Evolutionary conservation across 2,113 vertebrate species (phyloP).

Genomic region (Pituophis catenifer): DNA sequence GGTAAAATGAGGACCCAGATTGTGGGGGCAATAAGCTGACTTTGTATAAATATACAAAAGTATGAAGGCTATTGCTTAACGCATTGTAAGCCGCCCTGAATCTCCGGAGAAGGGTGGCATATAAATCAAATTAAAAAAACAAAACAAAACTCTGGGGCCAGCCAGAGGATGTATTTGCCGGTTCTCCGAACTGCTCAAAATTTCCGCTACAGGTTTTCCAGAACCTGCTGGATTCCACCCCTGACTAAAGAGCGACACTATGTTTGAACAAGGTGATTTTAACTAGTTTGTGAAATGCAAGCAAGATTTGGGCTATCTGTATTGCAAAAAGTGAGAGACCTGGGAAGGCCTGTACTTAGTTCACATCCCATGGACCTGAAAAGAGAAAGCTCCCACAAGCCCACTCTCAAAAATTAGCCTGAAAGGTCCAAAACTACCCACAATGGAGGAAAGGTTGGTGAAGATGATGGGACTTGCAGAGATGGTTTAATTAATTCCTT

Average conservation of each 20-base stretch:
- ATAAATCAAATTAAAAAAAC: no score
- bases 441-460: neutral
- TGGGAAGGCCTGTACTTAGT: neutral
- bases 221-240: no score
- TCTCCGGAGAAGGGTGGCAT: no score
- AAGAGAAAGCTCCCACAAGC: neutral
- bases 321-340: neutral
- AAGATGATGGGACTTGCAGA: neutral
- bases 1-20: no score
- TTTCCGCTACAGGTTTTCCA: no score
- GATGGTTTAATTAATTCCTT: neutral
- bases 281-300: neutral
- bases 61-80: no score
- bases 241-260: neutral
- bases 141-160: no score
- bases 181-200: no score
- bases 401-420: neutral
- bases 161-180: no score
- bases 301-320: neutral
- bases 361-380: neutral
- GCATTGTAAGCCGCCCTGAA: no score
- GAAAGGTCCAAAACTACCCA: neutral
- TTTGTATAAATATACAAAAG: no score
- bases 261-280: neutral
- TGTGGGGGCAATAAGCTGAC: no score